Percentiles rank a stretch among this genome's conserved stretches.
Evolutionary conservation across 35 echinoderm and acorn worm species (phyloP).

Genomic region (Acanthaster planci): DNA sequence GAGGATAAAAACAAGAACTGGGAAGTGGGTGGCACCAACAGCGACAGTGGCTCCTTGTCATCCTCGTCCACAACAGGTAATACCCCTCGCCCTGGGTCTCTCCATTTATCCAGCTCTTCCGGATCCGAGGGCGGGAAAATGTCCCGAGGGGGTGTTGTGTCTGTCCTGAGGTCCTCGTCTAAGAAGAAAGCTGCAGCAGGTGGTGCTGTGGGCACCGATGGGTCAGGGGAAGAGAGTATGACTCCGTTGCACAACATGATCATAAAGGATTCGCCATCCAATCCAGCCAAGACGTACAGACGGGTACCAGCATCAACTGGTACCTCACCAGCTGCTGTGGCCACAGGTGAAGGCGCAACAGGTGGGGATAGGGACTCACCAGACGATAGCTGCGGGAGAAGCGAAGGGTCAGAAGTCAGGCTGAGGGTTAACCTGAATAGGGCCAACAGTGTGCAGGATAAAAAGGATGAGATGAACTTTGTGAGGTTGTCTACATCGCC

Average conservation of each 20-base stretch:
- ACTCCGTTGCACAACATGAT: conserved; percentile 34
- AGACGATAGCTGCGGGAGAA: background rate
- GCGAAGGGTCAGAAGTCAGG: background rate
- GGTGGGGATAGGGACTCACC: conserved; percentile 5
- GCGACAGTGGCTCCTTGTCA: background rate
- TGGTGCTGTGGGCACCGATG: background rate
- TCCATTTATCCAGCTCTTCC: conserved; percentile 25
- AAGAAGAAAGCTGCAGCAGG: background rate
- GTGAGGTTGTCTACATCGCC: conserved; percentile 4
- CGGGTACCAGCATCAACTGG: conserved; percentile 16
- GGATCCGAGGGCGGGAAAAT: conserved; percentile 1
- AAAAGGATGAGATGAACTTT: background rate
- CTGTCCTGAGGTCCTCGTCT: background rate
- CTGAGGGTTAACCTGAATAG: conserved; percentile 10
- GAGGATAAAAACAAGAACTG: conserved; percentile 25
- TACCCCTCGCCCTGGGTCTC: conserved; percentile 10
- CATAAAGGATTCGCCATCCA: conserved; percentile 35
- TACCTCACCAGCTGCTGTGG: background rate
- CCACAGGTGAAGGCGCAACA: background rate
- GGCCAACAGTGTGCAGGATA: background rate
- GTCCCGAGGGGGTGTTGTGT: background rate
- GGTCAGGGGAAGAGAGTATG: background rate
- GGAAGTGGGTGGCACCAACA: conserved; percentile 9
- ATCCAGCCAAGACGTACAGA: conserved; percentile 35
- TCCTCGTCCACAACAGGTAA: conserved; percentile 3